Base-by-base conservation (phyloP, 2,888 invertebrate species). In the Antitype chi region DNA sequence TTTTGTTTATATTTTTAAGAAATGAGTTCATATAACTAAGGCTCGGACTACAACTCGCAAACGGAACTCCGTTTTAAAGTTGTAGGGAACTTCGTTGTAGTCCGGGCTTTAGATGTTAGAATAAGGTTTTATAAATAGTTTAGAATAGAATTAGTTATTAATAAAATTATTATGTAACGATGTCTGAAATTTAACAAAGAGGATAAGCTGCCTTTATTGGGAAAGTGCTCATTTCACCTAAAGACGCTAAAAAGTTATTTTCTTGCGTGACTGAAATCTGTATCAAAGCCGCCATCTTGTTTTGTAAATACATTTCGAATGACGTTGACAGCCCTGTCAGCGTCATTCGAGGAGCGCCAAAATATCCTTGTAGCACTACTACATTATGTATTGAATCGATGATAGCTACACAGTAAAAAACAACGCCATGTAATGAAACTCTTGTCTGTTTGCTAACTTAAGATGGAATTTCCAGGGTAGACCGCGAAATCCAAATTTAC, bases 1-100 rank as follows among this genome's bases (percentile, higher is more conserved):
- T 76, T 78, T 66, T 80, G 63, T 63, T 63, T 52, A 28, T 55
- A 25, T 78, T 78, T 78, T 53, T 78, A 78, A 73, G 57, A 49
- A 64, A 59, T 53, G 20, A 53, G 79, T 78, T 72, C 32, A 32
- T 79, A 59, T 71, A 38, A 1, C 38, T 72, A 47, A 59, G 0
- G 59, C 20, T 17, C 7, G 25, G 52, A 63, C 67, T 23, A 47
- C 28, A 55, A 9, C 4, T n/a, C 23, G 1, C 3, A 23, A 55
- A n/a, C 15, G 11, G 20, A 57, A 63, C 7, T 55, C 20, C 0
- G 13, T n/a, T 67, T 28, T 25, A 5, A 38, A 38, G 38, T 38
- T 38, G 38, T 38, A 38, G 6, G 0, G 43, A 63, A 76, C 53
- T 62, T 9, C 23, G 3, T 20, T 63, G 55, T 52, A 47, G 32